Percentiles rank a stretch among this genome's conserved stretches.
These are phyloP conservation scores for Agrotis puta DNA, from an alignment of 2,888 invertebrate species.

Conservation along the genomic window DNA sequence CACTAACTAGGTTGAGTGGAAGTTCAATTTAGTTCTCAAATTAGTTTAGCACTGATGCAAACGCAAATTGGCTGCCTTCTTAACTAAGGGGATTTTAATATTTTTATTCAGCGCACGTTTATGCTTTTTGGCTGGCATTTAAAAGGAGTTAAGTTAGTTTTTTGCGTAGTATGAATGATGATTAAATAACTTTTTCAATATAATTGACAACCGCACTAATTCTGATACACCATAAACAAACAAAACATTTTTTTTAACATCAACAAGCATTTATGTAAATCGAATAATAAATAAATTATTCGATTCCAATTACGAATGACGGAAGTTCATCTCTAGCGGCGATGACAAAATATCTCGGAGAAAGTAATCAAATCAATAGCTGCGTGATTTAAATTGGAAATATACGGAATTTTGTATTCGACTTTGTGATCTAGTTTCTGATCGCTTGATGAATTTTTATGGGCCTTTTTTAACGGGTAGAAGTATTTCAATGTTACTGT, in stretches of 20 bases:
- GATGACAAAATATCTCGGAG: slow-evolving; percentile 44
- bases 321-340: slow-evolving; percentile 41
- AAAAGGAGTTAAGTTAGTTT: background rate
- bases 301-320: slow-evolving; percentile 41
- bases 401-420: slow-evolving; percentile 36
- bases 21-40: slow-evolving; percentile 78
- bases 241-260: slow-evolving; percentile 13
- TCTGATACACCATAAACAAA: slow-evolving; percentile 13
- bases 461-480: background rate
- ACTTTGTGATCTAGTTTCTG: slow-evolving; percentile 49
- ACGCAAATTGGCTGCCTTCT: slow-evolving; percentile 58
- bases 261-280: slow-evolving; percentile 40
- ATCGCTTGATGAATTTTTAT: slow-evolving; percentile 39
- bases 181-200: too few relatives aligned
- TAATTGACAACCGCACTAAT: background rate
- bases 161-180: background rate
- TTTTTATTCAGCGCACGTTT: slow-evolving; percentile 14
- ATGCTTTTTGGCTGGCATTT: background rate
- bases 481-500: background rate
- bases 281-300: slow-evolving; percentile 46
- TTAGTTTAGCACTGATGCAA: slow-evolving; percentile 73
- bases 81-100: slow-evolving; percentile 52
- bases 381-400: slow-evolving; percentile 55
- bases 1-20: slow-evolving; percentile 76
- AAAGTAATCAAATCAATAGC: slow-evolving; percentile 44